Percentiles rank a stretch among this genome's conserved stretches.
These are phyloP conservation scores for Parnassius mnemosyne DNA, from an alignment of 2,888 invertebrate genomes.

Conservation along the genomic window DNA sequence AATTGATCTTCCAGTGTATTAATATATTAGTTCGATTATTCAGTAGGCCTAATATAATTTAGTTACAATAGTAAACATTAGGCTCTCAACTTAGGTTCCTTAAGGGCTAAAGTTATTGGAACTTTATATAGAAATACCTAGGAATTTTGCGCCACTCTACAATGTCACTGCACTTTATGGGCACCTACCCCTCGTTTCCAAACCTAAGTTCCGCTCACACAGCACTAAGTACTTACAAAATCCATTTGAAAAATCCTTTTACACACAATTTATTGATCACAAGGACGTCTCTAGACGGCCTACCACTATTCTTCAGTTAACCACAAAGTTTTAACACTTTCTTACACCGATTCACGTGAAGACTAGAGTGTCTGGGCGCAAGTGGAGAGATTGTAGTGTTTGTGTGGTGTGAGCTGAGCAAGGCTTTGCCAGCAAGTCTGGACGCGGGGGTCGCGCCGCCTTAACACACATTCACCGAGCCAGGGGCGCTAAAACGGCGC, in stretches of 20 bases:
- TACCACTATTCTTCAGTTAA: constrained; percentile 28
- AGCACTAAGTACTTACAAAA: constrained; percentile 47
- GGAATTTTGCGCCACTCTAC: constrained; percentile 45
- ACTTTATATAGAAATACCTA: constrained; percentile 46
- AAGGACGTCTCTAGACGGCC: constrained; percentile 34
- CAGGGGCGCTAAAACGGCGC: constrained; percentile 71
- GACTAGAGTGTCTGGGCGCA: constrained; percentile 70
- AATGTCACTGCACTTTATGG: constrained; percentile 31
- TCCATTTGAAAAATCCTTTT: constrained; percentile 28
- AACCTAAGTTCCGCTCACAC: constrained; percentile 28
- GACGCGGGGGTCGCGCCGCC: constrained; percentile 68
- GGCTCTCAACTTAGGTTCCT: constrained; percentile 58
- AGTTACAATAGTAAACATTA: constrained; percentile 66
- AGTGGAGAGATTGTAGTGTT: constrained; percentile 63
- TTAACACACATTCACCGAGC: constrained; percentile 79
- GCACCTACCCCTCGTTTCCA: constrained; percentile 35
- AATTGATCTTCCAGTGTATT: constrained; percentile 33
- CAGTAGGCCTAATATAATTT: constrained; percentile 68
- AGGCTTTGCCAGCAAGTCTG: constrained; percentile 68
- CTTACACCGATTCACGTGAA: constrained; percentile 59
- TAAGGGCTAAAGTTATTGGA: constrained; percentile 50
- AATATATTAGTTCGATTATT: constrained; percentile 65
- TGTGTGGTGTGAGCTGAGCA: constrained; percentile 64
- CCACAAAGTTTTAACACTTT: constrained; percentile 36
- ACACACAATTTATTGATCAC: constrained; percentile 24